A percentile compares a stretch with the other conserved stretches of the same genome.
Conservation (phyloP, 2,797 vertebrate genomes). For the Adrianichthys oophorus region DNA sequence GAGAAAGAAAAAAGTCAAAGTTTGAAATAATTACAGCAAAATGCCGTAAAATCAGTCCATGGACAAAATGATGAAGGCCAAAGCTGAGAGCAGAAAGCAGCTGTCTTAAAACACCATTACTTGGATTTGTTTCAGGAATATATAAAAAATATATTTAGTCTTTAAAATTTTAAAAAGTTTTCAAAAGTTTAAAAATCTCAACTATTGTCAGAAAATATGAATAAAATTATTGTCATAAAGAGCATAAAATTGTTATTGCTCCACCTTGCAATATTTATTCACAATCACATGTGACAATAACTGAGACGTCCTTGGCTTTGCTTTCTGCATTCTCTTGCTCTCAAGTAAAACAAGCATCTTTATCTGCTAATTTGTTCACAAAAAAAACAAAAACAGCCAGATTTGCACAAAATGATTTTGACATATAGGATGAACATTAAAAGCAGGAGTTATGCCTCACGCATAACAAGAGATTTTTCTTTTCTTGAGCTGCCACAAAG, state of each 20-base stretch:
- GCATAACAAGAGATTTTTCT: slow-evolving; percentile 25
- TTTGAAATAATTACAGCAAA: slow-evolving; percentile 12
- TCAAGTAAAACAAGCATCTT: slow-evolving; percentile 8
- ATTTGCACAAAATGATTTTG: slow-evolving; percentile 20
- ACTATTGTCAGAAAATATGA: not conserved
- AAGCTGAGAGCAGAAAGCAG: slow-evolving; percentile 24
- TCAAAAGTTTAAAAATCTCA: not conserved
- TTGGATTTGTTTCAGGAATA: slow-evolving; percentile 8
- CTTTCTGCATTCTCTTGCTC: not conserved
- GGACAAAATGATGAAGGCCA: slow-evolving; percentile 25
- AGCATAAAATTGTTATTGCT: not conserved
- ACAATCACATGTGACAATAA: not conserved
- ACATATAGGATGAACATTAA: slow-evolving; percentile 18
- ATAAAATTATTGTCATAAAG: too few relatives aligned
- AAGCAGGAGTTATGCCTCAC: not conserved
- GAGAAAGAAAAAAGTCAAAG: slow-evolving; percentile 16
- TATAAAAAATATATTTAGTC: slow-evolving; percentile 5
- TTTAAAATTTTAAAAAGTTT: not conserved
- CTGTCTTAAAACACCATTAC: slow-evolving; percentile 20
- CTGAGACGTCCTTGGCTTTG: not conserved
- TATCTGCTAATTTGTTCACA: slow-evolving; percentile 10
- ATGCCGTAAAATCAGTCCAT: slow-evolving; percentile 6
- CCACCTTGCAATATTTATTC: slow-evolving; percentile 1
- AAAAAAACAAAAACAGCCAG: not conserved
- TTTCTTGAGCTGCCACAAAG: slow-evolving; percentile 26